A percentile compares a stretch with the other conserved stretches of the same genome.
Conservation (phyloP, 1,140 invertebrate species). For the Eubasilissa regina region DNA sequence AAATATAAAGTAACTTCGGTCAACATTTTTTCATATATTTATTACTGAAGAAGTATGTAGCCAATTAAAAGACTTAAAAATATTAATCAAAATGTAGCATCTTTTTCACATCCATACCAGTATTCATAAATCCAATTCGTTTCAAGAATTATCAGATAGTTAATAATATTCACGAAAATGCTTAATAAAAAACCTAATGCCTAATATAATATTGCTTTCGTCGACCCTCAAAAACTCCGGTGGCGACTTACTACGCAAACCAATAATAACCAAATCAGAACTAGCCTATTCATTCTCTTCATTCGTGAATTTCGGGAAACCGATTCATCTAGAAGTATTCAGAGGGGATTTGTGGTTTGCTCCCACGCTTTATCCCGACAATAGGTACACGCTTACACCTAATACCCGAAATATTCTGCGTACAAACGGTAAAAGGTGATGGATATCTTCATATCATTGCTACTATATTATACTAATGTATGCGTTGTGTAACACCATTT, state of each 20-base stretch:
- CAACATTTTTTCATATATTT: too few relatives aligned
- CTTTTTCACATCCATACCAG: too few relatives aligned
- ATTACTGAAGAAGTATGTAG: too few relatives aligned
- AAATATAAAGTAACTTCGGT: too few relatives aligned
- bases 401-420: constrained; percentile 7
- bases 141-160: too few relatives aligned
- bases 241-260: neutral
- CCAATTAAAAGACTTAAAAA: too few relatives aligned
- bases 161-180: too few relatives aligned
- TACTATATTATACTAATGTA: too few relatives aligned
- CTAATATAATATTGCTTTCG: neutral
- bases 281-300: constrained; percentile 5
- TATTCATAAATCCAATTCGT: too few relatives aligned
- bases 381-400: constrained; percentile 3
- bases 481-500: too few relatives aligned
- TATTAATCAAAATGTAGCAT: too few relatives aligned
- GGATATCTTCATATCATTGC: constrained; percentile 1
- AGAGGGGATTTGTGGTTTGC: constrained; percentile 30
- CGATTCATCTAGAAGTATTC: constrained; percentile 24
- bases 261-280: constrained; percentile 12
- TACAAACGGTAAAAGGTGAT: constrained; percentile 8
- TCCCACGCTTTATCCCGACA: constrained; percentile 21
- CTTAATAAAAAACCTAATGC: too few relatives aligned
- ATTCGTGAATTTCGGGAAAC: constrained; percentile 9
- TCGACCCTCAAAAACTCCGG: neutral